Evolutionary conservation across 2,888 invertebrate genomes (phyloP), one percentile per base, ranked within the genome.

Genomic region (Eristalinus sepulchralis): DNA sequence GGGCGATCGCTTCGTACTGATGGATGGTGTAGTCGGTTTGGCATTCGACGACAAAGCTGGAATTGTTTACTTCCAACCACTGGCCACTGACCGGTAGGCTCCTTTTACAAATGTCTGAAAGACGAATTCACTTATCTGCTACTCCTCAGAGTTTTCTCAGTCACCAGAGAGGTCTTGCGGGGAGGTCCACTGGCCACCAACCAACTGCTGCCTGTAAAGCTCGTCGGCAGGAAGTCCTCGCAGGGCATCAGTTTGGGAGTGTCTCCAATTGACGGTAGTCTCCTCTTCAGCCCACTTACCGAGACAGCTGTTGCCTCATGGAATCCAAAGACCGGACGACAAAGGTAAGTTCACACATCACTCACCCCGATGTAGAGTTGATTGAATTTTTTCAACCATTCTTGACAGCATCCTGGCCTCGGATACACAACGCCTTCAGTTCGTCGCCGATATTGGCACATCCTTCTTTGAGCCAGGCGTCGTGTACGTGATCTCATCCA

Each of bases 181-280:
- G 94, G 95, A 1, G 97, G 97, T 0, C 97, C 97, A 0, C 94
- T 95, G 0, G 94, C 95, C 0, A 95, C 95, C 88, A 95, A 95
- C 47, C 94, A 95, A 60, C 95, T 95, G 88, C 91, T 97, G 70
- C 96, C 96, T 0, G 95, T 97, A 0, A 95, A 95, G 85, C 93
- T 97, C 62, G 96, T 97, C 13, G 97, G 97, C 0, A 95, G 95
- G 90, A 97, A 97, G 92, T 96, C 97, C 0, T 97, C 97, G 0
- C 97, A 97, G 91, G 97, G 97, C 4, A 94, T 97, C 8, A 96
- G 96, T 0, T 90, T 97, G 22, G 94, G 95, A 0, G 94, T 96
- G 0, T 96, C 96, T 88, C 95, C 95, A 0, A 93, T 94, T 0
- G 96, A 96, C 88, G 96, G 96, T 83, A 95, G 96, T 47, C 94